Percentiles rank a stretch among this genome's conserved stretches.
phyloP scores from a whole-genome alignment of 2,888 invertebrate genomes.

The Autographa pulchrina region DNA sequence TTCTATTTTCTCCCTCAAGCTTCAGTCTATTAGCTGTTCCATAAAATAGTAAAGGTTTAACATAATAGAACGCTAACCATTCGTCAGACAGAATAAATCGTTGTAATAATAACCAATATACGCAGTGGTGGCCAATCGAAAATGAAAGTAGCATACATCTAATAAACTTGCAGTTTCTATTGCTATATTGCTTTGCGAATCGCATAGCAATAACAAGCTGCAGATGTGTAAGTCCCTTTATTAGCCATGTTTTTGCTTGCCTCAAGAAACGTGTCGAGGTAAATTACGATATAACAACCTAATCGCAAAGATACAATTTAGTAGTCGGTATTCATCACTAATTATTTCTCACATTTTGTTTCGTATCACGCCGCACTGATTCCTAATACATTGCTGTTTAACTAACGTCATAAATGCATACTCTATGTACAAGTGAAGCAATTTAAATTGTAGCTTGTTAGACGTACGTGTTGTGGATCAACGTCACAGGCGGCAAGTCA shows the following conservation, averaged over 20 bases:
- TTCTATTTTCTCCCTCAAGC: not conserved
- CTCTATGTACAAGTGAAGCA: not conserved
- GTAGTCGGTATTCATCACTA: conserved; percentile 24
- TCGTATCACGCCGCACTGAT: not conserved
- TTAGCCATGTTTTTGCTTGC: conserved; percentile 29
- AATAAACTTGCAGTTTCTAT: conserved; percentile 51
- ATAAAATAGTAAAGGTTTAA: not conserved
- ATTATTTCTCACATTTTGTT: conserved; percentile 21
- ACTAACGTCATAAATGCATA: not conserved
- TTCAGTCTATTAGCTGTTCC: no score
- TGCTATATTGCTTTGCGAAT: conserved; percentile 25
- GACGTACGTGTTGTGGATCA: not conserved
- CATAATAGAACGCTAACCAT: not conserved
- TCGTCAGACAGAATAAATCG: not conserved
- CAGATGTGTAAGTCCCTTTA: conserved; percentile 21
- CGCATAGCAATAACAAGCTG: conserved; percentile 15
- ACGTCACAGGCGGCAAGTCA: conserved; percentile 7
- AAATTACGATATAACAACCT: conserved; percentile 58
- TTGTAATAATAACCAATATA: conserved; percentile 18
- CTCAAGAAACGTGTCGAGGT: conserved; percentile 64
- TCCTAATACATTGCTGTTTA: not conserved
- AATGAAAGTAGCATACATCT: conserved; percentile 43
- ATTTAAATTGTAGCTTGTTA: not conserved
- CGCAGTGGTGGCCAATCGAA: conserved; percentile 27
- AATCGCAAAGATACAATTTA: conserved; percentile 43